Evolutionary conservation across 2,113 vertebrate species (phyloP).

Genomic region (Plotosus lineatus): DNA sequence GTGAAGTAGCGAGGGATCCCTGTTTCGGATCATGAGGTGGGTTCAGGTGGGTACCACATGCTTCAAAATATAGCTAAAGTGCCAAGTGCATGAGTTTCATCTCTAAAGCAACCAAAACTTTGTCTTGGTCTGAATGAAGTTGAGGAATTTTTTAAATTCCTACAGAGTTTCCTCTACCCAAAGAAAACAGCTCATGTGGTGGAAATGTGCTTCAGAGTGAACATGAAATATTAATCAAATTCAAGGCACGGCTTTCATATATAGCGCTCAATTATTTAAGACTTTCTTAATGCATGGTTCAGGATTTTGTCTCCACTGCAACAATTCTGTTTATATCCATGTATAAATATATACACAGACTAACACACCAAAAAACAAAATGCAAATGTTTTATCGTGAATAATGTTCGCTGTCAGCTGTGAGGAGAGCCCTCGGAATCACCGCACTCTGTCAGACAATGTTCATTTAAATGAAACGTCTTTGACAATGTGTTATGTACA

Average conservation of each 20-base stretch:
- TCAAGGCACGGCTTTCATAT: constrained; percentile 12
- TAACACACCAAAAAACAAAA: background rate
- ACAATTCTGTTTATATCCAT: constrained; percentile 56
- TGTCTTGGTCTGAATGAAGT: too few relatives aligned
- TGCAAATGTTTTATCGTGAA: background rate
- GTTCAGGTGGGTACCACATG: too few relatives aligned
- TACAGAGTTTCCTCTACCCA: background rate
- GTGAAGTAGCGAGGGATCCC: too few relatives aligned
- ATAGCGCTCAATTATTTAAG: constrained; percentile 43
- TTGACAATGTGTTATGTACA: background rate
- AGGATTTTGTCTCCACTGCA: background rate
- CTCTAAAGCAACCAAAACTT: too few relatives aligned
- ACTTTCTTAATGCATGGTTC: background rate
- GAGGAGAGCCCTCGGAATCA: background rate
- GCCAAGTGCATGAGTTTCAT: too few relatives aligned
- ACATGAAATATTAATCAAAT: constrained; percentile 20
- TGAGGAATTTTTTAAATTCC: too few relatives aligned
- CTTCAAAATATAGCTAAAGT: too few relatives aligned
- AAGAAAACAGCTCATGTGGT: background rate
- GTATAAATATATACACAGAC: background rate
- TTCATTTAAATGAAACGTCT: background rate
- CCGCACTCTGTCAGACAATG: background rate
- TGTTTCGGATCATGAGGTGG: too few relatives aligned
- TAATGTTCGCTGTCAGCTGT: background rate
- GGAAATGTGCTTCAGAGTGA: background rate